A percentile compares a stretch with the other conserved stretches of the same genome.
Conservation (phyloP, 2,797 vertebrate genomes). For the Muscicapa comitata region DNA sequence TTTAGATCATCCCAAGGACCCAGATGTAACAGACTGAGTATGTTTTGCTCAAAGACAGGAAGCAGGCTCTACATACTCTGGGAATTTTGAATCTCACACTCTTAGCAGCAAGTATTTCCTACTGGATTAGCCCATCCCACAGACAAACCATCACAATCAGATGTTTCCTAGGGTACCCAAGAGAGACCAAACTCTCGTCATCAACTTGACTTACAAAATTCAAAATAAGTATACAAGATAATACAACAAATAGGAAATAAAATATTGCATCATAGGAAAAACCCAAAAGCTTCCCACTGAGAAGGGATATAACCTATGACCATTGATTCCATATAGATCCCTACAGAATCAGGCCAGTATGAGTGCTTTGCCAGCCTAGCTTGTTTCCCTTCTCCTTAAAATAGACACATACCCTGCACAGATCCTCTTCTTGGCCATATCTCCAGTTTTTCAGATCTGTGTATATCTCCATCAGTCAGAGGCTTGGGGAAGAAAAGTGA, state of each 20-base stretch:
- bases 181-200: background rate
- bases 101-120: background rate
- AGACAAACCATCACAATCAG: background rate
- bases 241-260: background rate
- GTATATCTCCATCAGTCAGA: constrained; percentile 36
- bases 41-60: background rate
- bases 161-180: background rate
- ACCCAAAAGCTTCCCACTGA: background rate
- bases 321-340: background rate
- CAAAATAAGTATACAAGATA: background rate
- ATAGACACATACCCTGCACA: background rate
- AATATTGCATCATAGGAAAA: background rate
- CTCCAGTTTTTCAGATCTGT: constrained; percentile 33
- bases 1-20: background rate
- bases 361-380: background rate
- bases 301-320: background rate
- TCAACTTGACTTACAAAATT: background rate
- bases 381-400: constrained; percentile 1
- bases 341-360: background rate
- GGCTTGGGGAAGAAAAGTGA: constrained; percentile 41
- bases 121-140: background rate
- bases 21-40: background rate
- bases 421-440: constrained; percentile 43
- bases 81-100: background rate
- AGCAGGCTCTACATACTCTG: background rate